Evolutionary conservation across 2,113 vertebrate species (phyloP), one percentile per base, ranked within the genome.

Genomic region (Colistium nudipinnis): DNA sequence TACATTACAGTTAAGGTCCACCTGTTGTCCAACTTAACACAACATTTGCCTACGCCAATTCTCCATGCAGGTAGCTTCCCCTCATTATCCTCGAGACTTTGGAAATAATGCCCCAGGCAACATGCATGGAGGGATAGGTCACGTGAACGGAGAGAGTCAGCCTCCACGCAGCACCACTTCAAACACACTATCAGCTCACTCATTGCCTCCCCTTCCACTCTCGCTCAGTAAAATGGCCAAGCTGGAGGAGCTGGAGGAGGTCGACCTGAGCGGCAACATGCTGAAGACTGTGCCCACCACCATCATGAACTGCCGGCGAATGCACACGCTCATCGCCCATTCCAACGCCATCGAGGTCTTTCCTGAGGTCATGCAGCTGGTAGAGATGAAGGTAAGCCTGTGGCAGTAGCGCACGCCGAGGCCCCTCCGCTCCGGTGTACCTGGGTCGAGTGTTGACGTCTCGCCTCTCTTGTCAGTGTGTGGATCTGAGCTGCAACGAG

Each of bases 231-330:
- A 99, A 98, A 98, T 99, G 98, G 97, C 97, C 52, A 98, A 98
- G 86, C 78, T 99, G 90, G 98, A 99, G 84, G 96, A 99, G 74
- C 91, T 99, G 77, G 98, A 99, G 74, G 98, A 99, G 90, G 92
- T 98, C 4, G 97, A 99, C 77, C 79, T 99, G 81, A 99, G 98
- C 35, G 98, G 98, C 51, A 99, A 99, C 90, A 95, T 95, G 78
- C 92, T 99, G 88, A 98, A 98, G 90, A 95, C 97, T n/a, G 90
- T 99, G 81, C 98, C 98, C 43, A 99, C 98, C 17, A 99, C 98
- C 11, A 95, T 99, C 81, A 91, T 96, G 90, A 97, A 93, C 84
- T 99, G 97, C 84, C 90, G 93, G 33, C 95, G 95, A 38, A 94
- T 99, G 96, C 98, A 99, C 86, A 99, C 97, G 0, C 93, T 98